phyloP scores from a whole-genome alignment of 2,888 invertebrate genomes.

The Phengaris alcon region DNA sequence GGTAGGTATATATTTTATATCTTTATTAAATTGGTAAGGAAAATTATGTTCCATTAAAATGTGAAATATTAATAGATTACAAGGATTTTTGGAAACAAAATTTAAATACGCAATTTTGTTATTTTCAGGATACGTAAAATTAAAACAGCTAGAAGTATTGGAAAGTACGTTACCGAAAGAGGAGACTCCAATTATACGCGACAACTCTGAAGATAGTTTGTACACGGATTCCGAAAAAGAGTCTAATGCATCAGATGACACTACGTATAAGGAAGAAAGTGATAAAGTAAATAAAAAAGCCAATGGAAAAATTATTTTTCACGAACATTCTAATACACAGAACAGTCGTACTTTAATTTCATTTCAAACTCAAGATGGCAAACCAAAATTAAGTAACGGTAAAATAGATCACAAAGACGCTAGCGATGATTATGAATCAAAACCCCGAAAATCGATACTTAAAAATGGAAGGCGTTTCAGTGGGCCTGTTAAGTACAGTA shows the following conservation, averaged over 20 bases:
- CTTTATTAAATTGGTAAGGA: too few species aligned
- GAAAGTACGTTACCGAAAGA: conserved; percentile 65
- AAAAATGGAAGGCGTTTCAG: conserved; percentile 56
- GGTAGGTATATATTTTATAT: too few species aligned
- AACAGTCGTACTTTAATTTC: conserved; percentile 14
- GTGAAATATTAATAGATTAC: too few species aligned
- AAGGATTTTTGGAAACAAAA: too few species aligned
- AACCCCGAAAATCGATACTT: conserved; percentile 64
- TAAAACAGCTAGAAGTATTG: conserved; percentile 75
- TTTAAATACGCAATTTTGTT: neutral
- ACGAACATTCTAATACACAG: conserved; percentile 15
- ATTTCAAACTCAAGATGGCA: conserved; percentile 15
- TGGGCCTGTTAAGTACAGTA: conserved; percentile 48
- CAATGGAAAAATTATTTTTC: conserved; percentile 46
- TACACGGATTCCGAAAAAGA: conserved; percentile 72
- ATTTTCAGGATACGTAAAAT: conserved; percentile 77
- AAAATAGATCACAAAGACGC: conserved; percentile 43
- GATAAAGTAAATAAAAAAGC: conserved; percentile 53
- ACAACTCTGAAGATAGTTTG: conserved; percentile 60
- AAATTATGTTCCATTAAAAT: too few species aligned
- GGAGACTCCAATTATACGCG: conserved; percentile 42
- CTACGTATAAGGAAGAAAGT: conserved; percentile 50
- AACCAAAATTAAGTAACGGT: neutral
- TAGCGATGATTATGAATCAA: conserved; percentile 43
- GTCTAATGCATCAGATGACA: conserved; percentile 63